Evolutionary conservation across 2,888 invertebrate genomes (phyloP).

Genomic region (Eupeodes latifasciatus): DNA sequence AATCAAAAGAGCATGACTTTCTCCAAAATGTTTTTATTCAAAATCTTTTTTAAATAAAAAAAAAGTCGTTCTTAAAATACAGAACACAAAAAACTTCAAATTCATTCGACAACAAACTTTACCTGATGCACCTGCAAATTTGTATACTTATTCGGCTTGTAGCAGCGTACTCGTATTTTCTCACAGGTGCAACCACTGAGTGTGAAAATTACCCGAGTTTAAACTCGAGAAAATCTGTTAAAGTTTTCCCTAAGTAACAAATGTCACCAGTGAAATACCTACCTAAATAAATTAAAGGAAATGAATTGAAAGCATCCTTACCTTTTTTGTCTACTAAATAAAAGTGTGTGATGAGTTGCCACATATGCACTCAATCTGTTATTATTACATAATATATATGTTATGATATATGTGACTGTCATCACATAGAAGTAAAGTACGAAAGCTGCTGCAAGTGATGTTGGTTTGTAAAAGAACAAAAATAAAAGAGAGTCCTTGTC

Average conservation of each 20-base stretch:
- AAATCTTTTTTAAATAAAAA: neutral
- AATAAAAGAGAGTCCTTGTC: neutral
- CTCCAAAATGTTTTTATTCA: too few species aligned
- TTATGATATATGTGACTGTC: slow-evolving; percentile 73
- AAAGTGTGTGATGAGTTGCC: neutral
- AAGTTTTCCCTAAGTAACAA: slow-evolving; percentile 42
- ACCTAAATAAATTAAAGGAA: neutral
- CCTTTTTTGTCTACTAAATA: slow-evolving; percentile 13
- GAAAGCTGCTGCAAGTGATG: slow-evolving; percentile 3
- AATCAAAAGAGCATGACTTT: too few species aligned
- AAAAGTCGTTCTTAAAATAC: neutral
- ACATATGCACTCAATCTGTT: slow-evolving; percentile 69
- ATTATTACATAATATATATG: slow-evolving; percentile 28
- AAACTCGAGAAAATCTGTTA: slow-evolving; percentile 53
- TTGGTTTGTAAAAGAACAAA: slow-evolving; percentile 11
- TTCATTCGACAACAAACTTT: neutral
- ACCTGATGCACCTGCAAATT: neutral
- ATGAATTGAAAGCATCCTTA: slow-evolving; percentile 50
- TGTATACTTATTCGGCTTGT: slow-evolving; percentile 16
- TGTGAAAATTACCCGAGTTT: slow-evolving; percentile 53
- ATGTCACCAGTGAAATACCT: slow-evolving; percentile 20
- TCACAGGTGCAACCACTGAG: slow-evolving; percentile 43
- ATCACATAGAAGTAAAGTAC: slow-evolving; percentile 10
- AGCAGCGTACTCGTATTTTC: slow-evolving; percentile 19
- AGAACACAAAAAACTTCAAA: neutral